A percentile compares a stretch with the other conserved stretches of the same genome.
Evolutionary conservation across 2,113 vertebrate species (phyloP).

Genomic region (Dendrocopos noguchii): DNA sequence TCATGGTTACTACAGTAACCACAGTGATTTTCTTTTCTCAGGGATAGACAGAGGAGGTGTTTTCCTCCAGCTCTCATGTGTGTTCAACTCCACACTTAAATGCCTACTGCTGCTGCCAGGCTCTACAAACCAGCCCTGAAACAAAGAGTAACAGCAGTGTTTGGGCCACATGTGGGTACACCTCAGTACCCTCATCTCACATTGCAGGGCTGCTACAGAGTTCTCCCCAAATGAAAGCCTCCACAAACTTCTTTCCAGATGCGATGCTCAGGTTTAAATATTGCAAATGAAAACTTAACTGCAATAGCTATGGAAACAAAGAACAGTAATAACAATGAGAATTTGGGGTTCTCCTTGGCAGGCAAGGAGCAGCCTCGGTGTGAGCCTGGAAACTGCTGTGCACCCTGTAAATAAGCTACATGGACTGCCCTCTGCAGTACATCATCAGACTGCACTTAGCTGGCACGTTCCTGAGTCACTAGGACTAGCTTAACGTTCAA

Average conservation of each 20-base stretch:
- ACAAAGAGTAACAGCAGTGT: neutral
- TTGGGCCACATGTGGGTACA: neutral
- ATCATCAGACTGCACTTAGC: neutral
- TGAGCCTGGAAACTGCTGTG: neutral
- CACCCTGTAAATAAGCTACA: neutral
- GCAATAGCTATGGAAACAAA: neutral
- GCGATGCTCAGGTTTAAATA: neutral
- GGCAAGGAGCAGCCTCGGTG: neutral
- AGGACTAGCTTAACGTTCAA: neutral
- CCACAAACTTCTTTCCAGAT: neutral
- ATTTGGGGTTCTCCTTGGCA: neutral
- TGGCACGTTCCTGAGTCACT: neutral
- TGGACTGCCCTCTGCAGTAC: neutral
- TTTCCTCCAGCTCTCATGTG: neutral
- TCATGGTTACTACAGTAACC: slow-evolving; percentile 21
- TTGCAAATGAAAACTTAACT: neutral
- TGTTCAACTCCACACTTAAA: neutral
- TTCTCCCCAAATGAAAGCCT: no score
- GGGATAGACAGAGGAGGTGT: neutral
- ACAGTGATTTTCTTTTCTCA: neutral
- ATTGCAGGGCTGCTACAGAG: neutral
- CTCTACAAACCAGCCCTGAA: neutral
- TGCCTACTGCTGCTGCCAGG: neutral
- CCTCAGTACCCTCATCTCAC: neutral
- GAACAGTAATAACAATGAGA: neutral